A percentile compares a stretch with the other conserved stretches of the same genome.
Evolutionary conservation across 1,140 invertebrate species (phyloP).

Genomic region (Eumaeus atala): DNA sequence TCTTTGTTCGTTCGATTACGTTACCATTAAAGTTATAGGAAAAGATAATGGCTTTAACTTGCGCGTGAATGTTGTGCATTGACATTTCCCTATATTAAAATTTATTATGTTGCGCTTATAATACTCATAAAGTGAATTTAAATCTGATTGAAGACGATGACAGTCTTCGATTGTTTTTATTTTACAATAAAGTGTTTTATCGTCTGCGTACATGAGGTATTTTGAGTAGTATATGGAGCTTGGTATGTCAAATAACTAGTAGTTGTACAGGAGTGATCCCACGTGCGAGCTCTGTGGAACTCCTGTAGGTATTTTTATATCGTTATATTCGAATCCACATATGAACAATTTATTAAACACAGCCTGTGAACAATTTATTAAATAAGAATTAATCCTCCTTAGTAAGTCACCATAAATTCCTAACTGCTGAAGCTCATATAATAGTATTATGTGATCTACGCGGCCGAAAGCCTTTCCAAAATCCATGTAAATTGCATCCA

Average conservation of each 20-base stretch:
- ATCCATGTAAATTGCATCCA: conserved; percentile 19
- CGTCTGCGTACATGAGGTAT: no score
- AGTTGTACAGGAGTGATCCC: no score
- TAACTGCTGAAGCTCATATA: neutral
- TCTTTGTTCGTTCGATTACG: neutral
- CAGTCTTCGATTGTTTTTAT: neutral
- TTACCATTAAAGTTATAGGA: neutral
- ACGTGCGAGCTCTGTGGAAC: neutral
- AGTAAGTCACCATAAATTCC: conserved; percentile 17
- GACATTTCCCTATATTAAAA: neutral
- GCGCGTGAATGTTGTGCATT: neutral
- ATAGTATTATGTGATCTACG: conserved; percentile 14
- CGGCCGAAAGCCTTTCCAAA: conserved; percentile 16
- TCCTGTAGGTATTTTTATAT: conserved; percentile 12
- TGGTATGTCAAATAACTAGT: no score
- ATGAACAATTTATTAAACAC: no score
- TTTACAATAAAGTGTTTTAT: neutral
- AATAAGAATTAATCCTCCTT: conserved; percentile 15
- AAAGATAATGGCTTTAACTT: neutral
- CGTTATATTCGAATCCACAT: conserved; percentile 12
- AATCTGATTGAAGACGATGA: neutral
- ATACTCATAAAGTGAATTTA: neutral
- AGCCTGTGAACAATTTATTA: conserved; percentile 14
- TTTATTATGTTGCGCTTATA: neutral
- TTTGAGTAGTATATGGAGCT: no score